Conservation (phyloP, 2,113 vertebrate genomes). For the Pipa parva region DNA sequence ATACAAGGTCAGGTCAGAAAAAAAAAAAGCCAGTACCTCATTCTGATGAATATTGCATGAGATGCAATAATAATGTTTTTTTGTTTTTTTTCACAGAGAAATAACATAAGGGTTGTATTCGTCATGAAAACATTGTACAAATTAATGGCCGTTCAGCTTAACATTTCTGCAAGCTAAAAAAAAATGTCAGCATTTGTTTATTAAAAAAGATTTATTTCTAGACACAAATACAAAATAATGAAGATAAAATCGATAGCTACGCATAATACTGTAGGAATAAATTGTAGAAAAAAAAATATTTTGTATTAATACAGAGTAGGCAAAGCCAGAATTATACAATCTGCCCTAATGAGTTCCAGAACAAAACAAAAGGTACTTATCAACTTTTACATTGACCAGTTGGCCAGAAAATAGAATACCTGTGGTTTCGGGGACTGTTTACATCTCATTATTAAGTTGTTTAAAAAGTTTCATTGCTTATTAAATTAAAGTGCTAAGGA, state of each 20-base stretch:
- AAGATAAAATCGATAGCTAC: conserved; percentile 8
- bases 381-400: too few species aligned
- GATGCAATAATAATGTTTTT: conserved; percentile 48
- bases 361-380: too few species aligned
- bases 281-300: neutral
- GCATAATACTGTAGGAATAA: neutral
- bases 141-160: conserved; percentile 41
- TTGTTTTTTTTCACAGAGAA: conserved; percentile 52
- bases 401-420: too few species aligned
- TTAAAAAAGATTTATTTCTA: conserved; percentile 26
- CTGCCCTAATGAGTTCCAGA: too few species aligned
- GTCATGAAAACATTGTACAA: conserved; percentile 48
- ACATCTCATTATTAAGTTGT: too few species aligned
- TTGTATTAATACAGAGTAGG: neutral
- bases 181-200: conserved; percentile 12
- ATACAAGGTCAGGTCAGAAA: conserved; percentile 57
- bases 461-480: too few species aligned
- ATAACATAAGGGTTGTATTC: conserved; percentile 30
- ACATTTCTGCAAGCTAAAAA: conserved; percentile 13
- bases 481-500: too few species aligned
- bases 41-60: conserved; percentile 61
- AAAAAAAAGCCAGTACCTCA: conserved; percentile 51
- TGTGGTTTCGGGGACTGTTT: too few species aligned
- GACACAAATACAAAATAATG: conserved; percentile 3
- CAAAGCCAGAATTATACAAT: neutral